Percentiles rank a stretch among this genome's conserved stretches.
phyloP scores from a whole-genome alignment of 2,797 vertebrate species.

The Scleropages formosus region DNA sequence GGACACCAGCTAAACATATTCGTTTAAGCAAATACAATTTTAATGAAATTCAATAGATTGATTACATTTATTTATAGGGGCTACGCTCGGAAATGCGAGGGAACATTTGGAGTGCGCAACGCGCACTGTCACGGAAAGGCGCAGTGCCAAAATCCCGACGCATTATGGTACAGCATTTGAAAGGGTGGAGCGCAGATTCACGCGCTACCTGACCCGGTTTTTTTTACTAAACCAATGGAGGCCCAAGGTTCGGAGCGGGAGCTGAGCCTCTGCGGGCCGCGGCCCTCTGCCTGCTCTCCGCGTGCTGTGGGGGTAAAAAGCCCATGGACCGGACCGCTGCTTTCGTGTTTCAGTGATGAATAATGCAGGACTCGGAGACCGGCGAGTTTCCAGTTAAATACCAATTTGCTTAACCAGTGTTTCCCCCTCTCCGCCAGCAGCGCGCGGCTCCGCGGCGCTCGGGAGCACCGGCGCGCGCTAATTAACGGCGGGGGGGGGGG shows the following conservation, averaged over 20 bases:
- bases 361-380: slow-evolving; percentile 66
- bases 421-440: slow-evolving; percentile 67
- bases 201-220: slow-evolving; percentile 42
- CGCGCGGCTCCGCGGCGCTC: slow-evolving; percentile 52
- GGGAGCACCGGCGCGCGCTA: slow-evolving; percentile 41
- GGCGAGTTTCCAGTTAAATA: slow-evolving; percentile 77
- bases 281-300: slow-evolving; percentile 44
- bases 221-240: slow-evolving; percentile 32
- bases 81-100: background rate
- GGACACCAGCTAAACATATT: slow-evolving; percentile 69
- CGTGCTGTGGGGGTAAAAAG: slow-evolving; percentile 37
- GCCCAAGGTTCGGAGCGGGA: slow-evolving; percentile 37
- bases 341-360: slow-evolving; percentile 73
- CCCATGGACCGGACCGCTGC: slow-evolving; percentile 53
- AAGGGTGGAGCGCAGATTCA: slow-evolving; percentile 1
- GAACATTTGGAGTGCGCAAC: background rate
- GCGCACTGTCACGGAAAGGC: background rate
- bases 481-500: slow-evolving; percentile 46
- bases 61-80: slow-evolving; percentile 41
- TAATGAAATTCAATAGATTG: slow-evolving; percentile 68
- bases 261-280: slow-evolving; percentile 52
- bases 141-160: background rate
- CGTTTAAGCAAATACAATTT: slow-evolving; percentile 72
- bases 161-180: background rate
- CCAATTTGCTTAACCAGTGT: slow-evolving; percentile 81